phyloP scores from a whole-genome alignment of 37 sponge, comb jelly and placozoan species.

The Haliclona indistincta region DNA sequence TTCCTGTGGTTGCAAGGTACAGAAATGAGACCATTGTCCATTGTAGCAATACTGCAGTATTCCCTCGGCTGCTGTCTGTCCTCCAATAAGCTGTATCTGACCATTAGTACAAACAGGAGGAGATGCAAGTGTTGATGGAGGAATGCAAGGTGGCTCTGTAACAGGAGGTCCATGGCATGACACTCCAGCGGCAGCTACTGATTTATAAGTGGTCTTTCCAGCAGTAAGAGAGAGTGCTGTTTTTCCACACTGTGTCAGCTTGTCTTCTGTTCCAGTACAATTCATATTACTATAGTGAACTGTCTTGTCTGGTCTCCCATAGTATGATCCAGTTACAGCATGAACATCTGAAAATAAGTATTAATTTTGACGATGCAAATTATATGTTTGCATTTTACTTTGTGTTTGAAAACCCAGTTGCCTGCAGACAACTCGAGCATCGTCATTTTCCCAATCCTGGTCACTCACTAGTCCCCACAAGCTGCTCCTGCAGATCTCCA shows the following conservation, averaged over 20 bases:
- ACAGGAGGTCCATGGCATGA: background rate
- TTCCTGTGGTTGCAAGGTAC: background rate
- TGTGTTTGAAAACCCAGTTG: background rate
- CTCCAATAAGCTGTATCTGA: background rate
- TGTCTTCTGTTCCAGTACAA: slow-evolving; percentile 3
- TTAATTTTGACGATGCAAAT: no score
- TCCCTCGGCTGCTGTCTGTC: background rate
- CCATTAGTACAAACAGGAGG: no score
- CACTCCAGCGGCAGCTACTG: background rate
- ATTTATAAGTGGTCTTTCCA: background rate
- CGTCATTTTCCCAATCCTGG: background rate
- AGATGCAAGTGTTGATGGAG: no score
- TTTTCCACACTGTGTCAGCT: background rate
- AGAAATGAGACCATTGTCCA: background rate
- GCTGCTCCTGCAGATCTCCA: background rate
- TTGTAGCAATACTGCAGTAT: background rate
- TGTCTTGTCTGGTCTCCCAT: slow-evolving; percentile 10
- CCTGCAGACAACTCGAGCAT: slow-evolving; percentile 2
- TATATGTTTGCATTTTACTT: background rate
- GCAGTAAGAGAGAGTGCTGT: background rate
- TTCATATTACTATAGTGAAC: background rate
- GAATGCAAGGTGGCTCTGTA: background rate
- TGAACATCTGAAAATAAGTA: background rate
- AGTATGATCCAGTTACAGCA: background rate
- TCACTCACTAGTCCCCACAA: background rate